Evolutionary conservation across 2,797 vertebrate species (phyloP).

Genomic region (Calcarius lapponicus): DNA sequence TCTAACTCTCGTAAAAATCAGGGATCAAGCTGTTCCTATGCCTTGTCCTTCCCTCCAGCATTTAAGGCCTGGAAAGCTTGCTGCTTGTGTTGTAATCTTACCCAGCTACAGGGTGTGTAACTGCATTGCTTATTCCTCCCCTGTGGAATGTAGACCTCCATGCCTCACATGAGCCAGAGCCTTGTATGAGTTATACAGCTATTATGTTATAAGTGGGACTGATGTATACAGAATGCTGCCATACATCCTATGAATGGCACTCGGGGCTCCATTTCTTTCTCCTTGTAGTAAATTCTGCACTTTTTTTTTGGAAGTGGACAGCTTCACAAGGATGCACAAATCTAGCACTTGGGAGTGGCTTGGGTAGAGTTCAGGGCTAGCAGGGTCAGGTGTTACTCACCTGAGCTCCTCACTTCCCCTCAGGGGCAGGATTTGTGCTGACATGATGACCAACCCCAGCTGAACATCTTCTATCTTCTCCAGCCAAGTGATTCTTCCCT

Average conservation of each 20-base stretch:
- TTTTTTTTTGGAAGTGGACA: conserved; percentile 31
- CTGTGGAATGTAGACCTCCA: conserved; percentile 61
- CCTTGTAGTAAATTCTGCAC: conserved; percentile 42
- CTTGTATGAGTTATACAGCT: conserved; percentile 71
- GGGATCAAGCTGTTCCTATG: neutral
- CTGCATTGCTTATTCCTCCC: conserved; percentile 67
- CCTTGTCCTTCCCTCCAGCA: conserved; percentile 10
- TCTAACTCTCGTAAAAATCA: conserved; percentile 12
- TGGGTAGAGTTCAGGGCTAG: neutral
- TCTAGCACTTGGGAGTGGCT: neutral
- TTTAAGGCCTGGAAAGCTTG: neutral
- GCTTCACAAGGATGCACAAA: neutral
- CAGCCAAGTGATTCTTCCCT: neutral
- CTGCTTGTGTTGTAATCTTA: conserved; percentile 23
- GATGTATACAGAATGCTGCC: conserved; percentile 62
- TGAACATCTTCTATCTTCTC: neutral
- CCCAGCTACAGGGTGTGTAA: conserved; percentile 21
- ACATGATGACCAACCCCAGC: neutral
- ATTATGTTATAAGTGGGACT: conserved; percentile 75
- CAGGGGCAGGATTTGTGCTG: neutral
- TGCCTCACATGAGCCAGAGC: conserved; percentile 50
- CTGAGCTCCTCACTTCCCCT: neutral
- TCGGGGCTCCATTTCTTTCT: neutral
- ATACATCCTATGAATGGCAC: conserved; percentile 68
- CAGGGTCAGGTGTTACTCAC: neutral